Evolutionary conservation across 2,113 vertebrate genomes (phyloP), one percentile per base, ranked within the genome.

Genomic region (Gymnarchus niloticus): DNA sequence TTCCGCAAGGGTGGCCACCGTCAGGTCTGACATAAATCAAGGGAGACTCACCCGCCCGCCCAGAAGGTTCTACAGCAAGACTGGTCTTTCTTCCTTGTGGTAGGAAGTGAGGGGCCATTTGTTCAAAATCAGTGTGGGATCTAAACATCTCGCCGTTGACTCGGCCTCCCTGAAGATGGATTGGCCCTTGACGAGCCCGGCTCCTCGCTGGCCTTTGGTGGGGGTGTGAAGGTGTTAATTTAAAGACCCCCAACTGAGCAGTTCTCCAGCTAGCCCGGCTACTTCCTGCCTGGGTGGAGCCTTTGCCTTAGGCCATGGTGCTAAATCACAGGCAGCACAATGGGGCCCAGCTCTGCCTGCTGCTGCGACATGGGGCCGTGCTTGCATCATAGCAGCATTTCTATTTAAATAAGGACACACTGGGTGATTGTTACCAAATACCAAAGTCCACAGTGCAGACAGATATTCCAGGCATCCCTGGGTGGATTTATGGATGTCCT

Each of bases 341-440:
- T 37, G 65, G 33, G 65, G 65, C 61, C 65, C 9, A 51, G 41
- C 48, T 51, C 65, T 54, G 65, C 51, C 52, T 85, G 69, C 54
- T 23, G 28, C 82, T 21, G 12, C 10, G n/a, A 37, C 65, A 65
- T 41, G 14, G 28, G 14, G 10, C 17, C 48, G 52, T 28, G 21
- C 46, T 85, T 51, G 37, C 52, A 77, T 76, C 49, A 77, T 28
- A 41, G 61, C 59, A 69, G 83, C 51, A 73, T 84, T 84, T 59
- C 61, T 73, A 48, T 84, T 73, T 48, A 84, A 84, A 65, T 84
- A 73, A 84, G 44, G 61, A 84, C 9, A 49, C 41, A 61, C 44
- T 28, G 83, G 83, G n/a, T 49, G 48, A 84, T 84, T 48, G 59
- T 56, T 84, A 52, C 61, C 56, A 52, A 84, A 49, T 61, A 73